These are phyloP conservation scores for Sitobion miscanthi DNA, from an alignment of 1,140 invertebrate species.

Conservation along the genomic window DNA sequence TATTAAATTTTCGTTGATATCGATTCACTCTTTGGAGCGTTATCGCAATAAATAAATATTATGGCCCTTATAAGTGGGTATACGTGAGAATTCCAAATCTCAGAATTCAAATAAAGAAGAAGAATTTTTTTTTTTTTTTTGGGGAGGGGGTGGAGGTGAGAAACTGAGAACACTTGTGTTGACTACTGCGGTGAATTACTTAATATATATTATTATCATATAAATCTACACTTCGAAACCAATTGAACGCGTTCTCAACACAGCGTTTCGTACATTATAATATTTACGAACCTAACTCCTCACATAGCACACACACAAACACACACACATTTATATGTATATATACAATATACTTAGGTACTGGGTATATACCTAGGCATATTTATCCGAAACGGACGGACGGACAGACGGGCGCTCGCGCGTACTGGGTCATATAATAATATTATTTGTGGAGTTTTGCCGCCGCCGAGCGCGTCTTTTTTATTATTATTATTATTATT, in stretches of 20 bases:
- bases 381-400: background rate
- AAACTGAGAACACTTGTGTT: no score
- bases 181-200: no score
- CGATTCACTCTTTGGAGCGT: no score
- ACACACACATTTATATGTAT: background rate
- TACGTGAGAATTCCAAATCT: background rate
- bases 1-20: no score
- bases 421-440: slow-evolving; percentile 24
- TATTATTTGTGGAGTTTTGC: background rate
- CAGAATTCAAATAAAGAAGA: background rate
- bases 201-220: background rate
- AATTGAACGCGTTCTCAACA: background rate
- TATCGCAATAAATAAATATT: no score
- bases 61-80: background rate
- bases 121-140: no score
- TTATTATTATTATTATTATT: slow-evolving; percentile 3
- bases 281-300: background rate
- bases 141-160: no score
- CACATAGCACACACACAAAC: background rate
- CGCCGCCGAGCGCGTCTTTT: background rate
- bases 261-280: background rate
- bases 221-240: background rate
- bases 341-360: background rate
- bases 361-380: background rate
- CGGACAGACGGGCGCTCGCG: background rate